phyloP scores from a whole-genome alignment of 2,888 invertebrate genomes.

The Mesorhabditis spiculigera region DNA sequence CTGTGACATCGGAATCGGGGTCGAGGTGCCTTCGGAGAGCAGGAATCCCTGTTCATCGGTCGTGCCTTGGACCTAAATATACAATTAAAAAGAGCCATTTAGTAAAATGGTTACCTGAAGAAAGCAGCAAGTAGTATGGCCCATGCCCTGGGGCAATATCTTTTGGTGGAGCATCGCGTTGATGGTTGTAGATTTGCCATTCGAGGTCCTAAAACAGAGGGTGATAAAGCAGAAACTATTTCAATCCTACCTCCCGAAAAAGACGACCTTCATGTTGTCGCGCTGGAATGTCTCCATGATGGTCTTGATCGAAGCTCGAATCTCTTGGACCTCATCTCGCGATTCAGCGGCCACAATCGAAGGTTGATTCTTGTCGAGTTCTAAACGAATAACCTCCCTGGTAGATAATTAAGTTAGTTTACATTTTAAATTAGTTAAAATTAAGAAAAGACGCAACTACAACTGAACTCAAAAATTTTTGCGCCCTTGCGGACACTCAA shows the following conservation, averaged over 20 bases:
- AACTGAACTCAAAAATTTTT: conserved; percentile 10
- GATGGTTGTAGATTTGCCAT: conserved; percentile 97
- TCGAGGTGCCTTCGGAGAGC: conserved; percentile 76
- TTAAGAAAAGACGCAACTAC: too few relatives aligned
- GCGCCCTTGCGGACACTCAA: not conserved
- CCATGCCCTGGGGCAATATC: conserved; percentile 93
- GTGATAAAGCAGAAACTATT: conserved; percentile 8
- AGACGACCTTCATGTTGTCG: conserved; percentile 94
- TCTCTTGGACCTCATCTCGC: conserved; percentile 74
- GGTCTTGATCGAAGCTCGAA: conserved; percentile 80
- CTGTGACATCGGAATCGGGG: conserved; percentile 70
- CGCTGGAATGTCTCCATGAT: conserved; percentile 89
- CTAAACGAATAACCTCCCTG: too few relatives aligned
- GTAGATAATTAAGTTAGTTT: too few relatives aligned
- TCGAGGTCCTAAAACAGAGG: conserved; percentile 78
- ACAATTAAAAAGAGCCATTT: not conserved
- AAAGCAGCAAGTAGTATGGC: conserved; percentile 99
- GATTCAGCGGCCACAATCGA: conserved; percentile 72
- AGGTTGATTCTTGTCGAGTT: conserved; percentile 9
- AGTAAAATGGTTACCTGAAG: conserved; percentile 73
- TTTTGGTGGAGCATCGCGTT: conserved; percentile 99
- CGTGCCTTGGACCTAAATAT: conserved; percentile 80
- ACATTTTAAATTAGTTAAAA: too few relatives aligned
- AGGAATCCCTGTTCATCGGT: conserved; percentile 82
- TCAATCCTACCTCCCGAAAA: conserved; percentile 58